These are phyloP conservation scores for Fringilla coelebs DNA, from an alignment of 2,797 vertebrate genomes.

Conservation along the genomic window DNA sequence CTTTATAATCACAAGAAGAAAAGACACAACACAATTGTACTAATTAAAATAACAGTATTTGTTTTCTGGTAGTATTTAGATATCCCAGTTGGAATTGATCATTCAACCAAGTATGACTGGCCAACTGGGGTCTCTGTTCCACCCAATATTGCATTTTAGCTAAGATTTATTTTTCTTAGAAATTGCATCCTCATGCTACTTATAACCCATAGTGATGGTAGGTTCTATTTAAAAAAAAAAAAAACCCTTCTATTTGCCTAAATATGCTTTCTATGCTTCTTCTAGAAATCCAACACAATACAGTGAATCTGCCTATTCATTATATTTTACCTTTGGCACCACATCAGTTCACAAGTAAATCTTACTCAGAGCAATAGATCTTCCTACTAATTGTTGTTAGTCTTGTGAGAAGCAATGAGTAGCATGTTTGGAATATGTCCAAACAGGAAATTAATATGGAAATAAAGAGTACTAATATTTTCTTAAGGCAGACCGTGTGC, in stretches of 20 bases:
- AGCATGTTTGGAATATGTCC: conserved; percentile 33
- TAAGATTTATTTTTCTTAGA: background rate
- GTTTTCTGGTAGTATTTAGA: background rate
- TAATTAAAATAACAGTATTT: background rate
- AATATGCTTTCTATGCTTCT: background rate
- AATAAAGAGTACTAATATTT: conserved; percentile 23
- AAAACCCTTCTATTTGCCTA: conserved; percentile 10
- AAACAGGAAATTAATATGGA: conserved; percentile 35
- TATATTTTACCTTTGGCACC: conserved; percentile 38
- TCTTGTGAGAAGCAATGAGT: conserved; percentile 16
- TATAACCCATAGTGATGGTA: background rate
- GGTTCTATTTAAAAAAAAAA: conserved; percentile 23
- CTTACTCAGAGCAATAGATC: conserved; percentile 30
- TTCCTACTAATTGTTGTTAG: conserved; percentile 36
- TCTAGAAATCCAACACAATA: background rate
- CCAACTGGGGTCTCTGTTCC: background rate
- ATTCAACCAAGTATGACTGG: background rate
- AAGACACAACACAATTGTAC: background rate
- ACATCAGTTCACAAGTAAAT: conserved; percentile 20
- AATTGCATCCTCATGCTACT: background rate
- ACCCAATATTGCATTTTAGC: background rate
- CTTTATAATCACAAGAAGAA: background rate
- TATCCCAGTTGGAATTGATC: background rate
- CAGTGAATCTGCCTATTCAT: conserved; percentile 9
- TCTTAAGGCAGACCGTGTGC: background rate